Evolutionary conservation across 2,113 vertebrate genomes (phyloP), one percentile per base, ranked within the genome.

Genomic region (Collichthys lucidus): DNA sequence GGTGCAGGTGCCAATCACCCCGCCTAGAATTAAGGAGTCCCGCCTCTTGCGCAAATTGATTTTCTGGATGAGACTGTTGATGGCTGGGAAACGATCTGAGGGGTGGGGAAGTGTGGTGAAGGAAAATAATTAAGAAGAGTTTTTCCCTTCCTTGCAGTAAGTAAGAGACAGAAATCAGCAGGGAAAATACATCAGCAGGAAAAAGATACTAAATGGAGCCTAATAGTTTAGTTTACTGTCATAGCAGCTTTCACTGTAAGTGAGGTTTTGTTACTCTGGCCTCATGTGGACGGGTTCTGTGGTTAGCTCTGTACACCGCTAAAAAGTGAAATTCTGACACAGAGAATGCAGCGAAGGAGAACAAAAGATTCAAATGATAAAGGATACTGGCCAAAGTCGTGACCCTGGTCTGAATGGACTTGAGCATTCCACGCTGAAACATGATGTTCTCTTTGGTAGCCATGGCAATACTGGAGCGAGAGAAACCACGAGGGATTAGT

Each of bases 301-400:
- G n/a, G n/a, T 50, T 16, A 14, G 7, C 19, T 24, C n/a, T 9
- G 55, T 47, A 60, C 6, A 22, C 3, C 44, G 3, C 44, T 46
- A 46, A 46, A n/a, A n/a, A 14, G 46, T n/a, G 52, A 26, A 5
- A 63, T 44, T 26, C 12, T 16, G 70, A 20, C 10, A 15, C 3
- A 46, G 31, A 47, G 10, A 57, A 35, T 15, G 20, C 17, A 15
- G 26, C 76, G 53, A 16, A 71, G 17, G 0, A 52, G 11, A 20
- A 61, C 35, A 62, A 11, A 69, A 5, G 2, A 79, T 52, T 15
- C n/a, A 24, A 74, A 56, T 31, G 63, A 26, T 79, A 42, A 92
- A 99, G 98, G 98, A 99, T 99, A 99, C 98, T 99, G 91, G 98
- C 97, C 95, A 99, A 94, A 92, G 97, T 98, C 91, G 98, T 99